These are phyloP conservation scores for Cydia strobilella DNA, from an alignment of 1,140 invertebrate species.

Conservation along the genomic window DNA sequence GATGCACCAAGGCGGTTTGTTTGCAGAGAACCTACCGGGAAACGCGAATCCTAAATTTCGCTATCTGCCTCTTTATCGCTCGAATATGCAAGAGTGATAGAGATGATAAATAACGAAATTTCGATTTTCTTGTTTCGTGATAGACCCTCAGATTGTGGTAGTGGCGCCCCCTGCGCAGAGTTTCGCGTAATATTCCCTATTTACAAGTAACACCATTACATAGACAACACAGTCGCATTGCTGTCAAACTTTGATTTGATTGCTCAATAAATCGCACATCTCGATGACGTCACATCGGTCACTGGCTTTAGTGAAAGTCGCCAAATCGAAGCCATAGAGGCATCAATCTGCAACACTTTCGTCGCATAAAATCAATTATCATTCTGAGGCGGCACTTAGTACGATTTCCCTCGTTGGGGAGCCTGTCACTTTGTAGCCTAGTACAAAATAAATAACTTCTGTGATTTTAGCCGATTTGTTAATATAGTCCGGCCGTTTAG, in stretches of 20 bases:
- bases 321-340: constrained; percentile 50
- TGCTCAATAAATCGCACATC: constrained; percentile 38
- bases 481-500: too few species aligned
- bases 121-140: too few species aligned
- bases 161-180: too few species aligned
- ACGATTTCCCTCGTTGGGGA: constrained; percentile 46
- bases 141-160: too few species aligned
- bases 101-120: too few species aligned
- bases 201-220: too few species aligned
- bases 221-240: not conserved
- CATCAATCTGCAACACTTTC: constrained; percentile 69
- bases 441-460: not conserved
- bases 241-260: constrained; percentile 37
- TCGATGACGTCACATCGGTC: constrained; percentile 44
- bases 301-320: constrained; percentile 59
- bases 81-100: too few species aligned
- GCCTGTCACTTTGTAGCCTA: not conserved
- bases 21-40: too few species aligned
- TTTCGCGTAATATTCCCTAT: too few species aligned
- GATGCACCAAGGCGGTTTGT: too few species aligned
- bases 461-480: not conserved
- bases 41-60: too few species aligned
- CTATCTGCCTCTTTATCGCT: too few species aligned
- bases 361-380: constrained; percentile 60
- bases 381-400: constrained; percentile 54